Percentiles rank a stretch among this genome's conserved stretches.
These are phyloP conservation scores for Cherax quadricarinatus DNA, from an alignment of 1,140 invertebrate genomes.

Conservation along the genomic window DNA sequence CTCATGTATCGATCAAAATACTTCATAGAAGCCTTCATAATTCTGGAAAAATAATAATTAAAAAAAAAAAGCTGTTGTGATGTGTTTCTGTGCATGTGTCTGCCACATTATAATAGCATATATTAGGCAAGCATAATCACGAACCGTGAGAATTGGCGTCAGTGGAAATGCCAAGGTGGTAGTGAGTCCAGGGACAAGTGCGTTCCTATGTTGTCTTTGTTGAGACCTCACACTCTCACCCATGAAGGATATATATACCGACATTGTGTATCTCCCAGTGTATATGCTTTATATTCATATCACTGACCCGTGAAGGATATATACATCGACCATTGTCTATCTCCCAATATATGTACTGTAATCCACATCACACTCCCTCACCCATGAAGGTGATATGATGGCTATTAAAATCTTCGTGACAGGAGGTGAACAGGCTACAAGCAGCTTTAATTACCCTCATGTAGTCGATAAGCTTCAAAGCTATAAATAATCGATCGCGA, in stretches of 20 bases:
- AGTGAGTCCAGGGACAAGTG: background rate
- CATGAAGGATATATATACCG: too few relatives aligned
- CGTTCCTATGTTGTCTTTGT: background rate
- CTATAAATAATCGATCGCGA: too few relatives aligned
- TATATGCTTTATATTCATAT: background rate
- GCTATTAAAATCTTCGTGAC: too few relatives aligned
- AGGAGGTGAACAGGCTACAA: too few relatives aligned
- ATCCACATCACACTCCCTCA: background rate
- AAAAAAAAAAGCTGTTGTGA: background rate
- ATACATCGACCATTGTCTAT: background rate
- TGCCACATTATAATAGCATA: background rate
- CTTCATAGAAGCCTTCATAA: background rate
- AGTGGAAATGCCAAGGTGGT: background rate
- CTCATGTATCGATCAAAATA: too few relatives aligned
- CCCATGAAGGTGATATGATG: background rate
- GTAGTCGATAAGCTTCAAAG: too few relatives aligned
- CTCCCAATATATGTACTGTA: background rate
- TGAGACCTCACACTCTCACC: background rate
- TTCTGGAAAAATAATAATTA: background rate
- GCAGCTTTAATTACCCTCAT: too few relatives aligned
- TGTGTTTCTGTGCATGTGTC: background rate
- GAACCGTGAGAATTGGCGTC: background rate
- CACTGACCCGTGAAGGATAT: background rate
- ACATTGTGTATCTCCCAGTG: too few relatives aligned
- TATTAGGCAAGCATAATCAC: background rate